A percentile compares a stretch with the other conserved stretches of the same genome.
phyloP scores from a whole-genome alignment of 2,113 vertebrate species.

The Illadopsis cleaveri region DNA sequence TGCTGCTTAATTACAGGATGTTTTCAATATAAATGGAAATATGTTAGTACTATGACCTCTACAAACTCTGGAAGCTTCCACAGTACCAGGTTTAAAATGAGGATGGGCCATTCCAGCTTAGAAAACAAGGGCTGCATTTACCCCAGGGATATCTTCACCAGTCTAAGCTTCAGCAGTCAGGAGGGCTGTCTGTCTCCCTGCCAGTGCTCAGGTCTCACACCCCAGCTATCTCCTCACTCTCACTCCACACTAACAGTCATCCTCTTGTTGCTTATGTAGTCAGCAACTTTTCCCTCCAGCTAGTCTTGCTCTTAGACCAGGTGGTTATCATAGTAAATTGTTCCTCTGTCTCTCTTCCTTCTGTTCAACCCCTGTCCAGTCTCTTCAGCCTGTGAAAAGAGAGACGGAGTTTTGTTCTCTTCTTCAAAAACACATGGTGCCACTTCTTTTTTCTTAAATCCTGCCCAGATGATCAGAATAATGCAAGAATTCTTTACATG shows the following conservation, averaged over 20 bases:
- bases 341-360: neutral
- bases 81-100: neutral
- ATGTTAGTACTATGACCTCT: neutral
- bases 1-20: neutral
- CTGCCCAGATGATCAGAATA: neutral
- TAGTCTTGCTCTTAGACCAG: neutral
- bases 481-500: neutral
- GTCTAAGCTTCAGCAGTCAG: neutral
- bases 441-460: neutral
- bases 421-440: neutral
- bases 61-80: neutral
- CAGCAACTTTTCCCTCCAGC: neutral
- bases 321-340: neutral
- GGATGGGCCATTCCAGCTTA: neutral
- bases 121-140: neutral
- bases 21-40: neutral
- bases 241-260: neutral
- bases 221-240: neutral
- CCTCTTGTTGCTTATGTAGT: neutral
- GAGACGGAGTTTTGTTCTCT: neutral
- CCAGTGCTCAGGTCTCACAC: rapidly evolving
- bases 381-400: neutral
- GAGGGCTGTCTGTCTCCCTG: neutral
- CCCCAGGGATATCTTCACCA: rapidly evolving
- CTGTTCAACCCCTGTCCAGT: neutral